Percentiles rank a stretch among this genome's conserved stretches.
These are phyloP conservation scores for Erinaceus europaeus DNA, from an alignment of 2,113 vertebrate genomes.

Conservation along the genomic window DNA sequence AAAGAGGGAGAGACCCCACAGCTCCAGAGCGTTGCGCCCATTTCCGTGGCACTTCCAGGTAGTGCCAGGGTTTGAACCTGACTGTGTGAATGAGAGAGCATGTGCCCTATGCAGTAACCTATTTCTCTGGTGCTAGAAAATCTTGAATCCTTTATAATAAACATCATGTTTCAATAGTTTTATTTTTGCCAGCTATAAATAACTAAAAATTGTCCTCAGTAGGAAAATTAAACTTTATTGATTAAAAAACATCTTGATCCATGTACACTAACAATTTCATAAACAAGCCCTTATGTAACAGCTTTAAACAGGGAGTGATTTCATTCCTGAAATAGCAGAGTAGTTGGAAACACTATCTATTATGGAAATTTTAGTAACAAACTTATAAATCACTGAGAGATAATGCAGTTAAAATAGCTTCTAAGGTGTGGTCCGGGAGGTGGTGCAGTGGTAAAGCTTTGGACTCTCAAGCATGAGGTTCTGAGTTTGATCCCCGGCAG, in stretches of 20 bases:
- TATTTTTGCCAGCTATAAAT: neutral
- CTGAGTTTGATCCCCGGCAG: neutral
- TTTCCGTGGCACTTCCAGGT: no score
- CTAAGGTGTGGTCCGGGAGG: no score
- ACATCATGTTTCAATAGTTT: neutral
- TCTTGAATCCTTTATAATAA: conserved; percentile 1
- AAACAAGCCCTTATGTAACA: neutral
- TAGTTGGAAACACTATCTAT: neutral
- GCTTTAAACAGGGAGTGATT: neutral
- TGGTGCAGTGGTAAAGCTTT: no score
- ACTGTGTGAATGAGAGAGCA: no score
- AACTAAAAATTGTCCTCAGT: neutral
- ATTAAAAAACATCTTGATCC: conserved; percentile 39
- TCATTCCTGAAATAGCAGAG: conserved; percentile 14
- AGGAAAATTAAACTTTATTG: neutral
- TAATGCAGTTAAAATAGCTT: conserved; percentile 18
- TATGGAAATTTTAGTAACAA: conserved; percentile 7
- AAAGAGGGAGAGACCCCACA: no score
- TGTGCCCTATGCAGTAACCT: no score
- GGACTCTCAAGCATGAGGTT: no score
- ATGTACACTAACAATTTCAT: conserved; percentile 18
- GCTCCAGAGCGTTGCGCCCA: no score
- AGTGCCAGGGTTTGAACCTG: no score
- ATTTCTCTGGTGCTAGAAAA: no score
- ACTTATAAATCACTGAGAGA: neutral